Evolutionary conservation across 2,888 invertebrate genomes (phyloP).

Genomic region (Thysanoteuthis rhombus): DNA sequence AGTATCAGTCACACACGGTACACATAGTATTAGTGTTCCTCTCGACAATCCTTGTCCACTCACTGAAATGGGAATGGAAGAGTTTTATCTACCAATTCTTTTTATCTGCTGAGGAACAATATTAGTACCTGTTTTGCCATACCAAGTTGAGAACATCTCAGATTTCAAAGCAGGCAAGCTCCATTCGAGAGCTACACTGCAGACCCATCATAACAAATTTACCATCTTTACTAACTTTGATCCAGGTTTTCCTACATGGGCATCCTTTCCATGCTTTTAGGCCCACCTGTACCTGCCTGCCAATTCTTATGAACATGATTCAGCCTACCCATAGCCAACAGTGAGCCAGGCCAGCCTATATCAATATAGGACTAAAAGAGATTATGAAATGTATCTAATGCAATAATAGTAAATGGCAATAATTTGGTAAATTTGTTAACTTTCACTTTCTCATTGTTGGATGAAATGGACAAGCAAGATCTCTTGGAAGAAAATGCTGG

Average conservation of each 20-base stretch:
- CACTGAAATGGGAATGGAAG: background rate
- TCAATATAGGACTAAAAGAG: no score
- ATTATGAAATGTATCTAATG: no score
- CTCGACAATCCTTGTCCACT: background rate
- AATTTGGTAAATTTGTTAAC: background rate
- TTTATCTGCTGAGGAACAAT: background rate
- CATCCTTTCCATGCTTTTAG: no score
- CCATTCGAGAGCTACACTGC: no score
- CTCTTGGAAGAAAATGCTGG: background rate
- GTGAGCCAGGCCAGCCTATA: no score
- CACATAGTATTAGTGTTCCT: background rate
- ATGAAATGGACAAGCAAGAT: background rate
- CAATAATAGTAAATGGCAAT: no score
- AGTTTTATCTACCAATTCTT: background rate
- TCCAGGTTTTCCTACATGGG: no score
- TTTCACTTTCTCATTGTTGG: background rate
- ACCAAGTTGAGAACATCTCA: background rate
- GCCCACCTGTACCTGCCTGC: no score
- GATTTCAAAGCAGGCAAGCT: background rate
- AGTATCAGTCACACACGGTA: background rate
- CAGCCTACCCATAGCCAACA: no score
- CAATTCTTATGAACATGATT: no score
- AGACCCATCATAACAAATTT: no score
- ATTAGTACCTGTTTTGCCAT: background rate
- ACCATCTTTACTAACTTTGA: no score